phyloP scores from a whole-genome alignment of 2,113 vertebrate genomes.

The Anoura caudifer region DNA sequence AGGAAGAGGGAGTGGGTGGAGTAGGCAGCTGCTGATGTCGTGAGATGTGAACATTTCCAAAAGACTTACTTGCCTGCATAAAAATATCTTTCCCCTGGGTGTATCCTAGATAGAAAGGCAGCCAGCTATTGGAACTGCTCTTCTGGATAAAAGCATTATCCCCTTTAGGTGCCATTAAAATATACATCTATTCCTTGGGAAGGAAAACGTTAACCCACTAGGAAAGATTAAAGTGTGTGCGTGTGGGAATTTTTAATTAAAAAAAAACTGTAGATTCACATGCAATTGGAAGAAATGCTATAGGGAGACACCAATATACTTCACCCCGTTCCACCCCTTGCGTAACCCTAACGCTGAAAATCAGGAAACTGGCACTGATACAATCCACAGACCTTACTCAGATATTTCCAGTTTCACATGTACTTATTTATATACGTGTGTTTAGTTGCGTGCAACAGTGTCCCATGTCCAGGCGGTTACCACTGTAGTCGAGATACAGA shows the following conservation, averaged over 20 bases:
- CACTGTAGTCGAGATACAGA: neutral
- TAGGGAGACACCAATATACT: neutral
- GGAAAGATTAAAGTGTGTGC: neutral
- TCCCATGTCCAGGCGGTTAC: neutral
- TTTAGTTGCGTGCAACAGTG: neutral
- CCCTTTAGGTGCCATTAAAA: constrained; percentile 1
- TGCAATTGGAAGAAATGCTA: neutral
- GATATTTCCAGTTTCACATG: neutral
- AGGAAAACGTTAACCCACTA: neutral
- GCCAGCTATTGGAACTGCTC: neutral
- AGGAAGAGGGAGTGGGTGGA: constrained; percentile 51
- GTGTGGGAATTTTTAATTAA: neutral
- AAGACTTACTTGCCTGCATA: constrained; percentile 29
- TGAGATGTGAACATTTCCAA: constrained; percentile 49
- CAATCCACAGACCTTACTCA: neutral
- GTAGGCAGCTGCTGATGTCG: constrained; percentile 39
- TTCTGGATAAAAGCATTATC: neutral
- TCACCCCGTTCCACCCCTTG: neutral
- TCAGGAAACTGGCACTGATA: neutral
- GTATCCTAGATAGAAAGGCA: constrained; percentile 34
- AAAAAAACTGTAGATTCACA: neutral
- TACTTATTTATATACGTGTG: neutral
- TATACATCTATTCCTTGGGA: neutral
- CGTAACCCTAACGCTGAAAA: neutral
- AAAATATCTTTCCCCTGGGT: constrained; percentile 57